phyloP scores from a whole-genome alignment of 2,113 vertebrate genomes.

The Echinops telfairi region DNA sequence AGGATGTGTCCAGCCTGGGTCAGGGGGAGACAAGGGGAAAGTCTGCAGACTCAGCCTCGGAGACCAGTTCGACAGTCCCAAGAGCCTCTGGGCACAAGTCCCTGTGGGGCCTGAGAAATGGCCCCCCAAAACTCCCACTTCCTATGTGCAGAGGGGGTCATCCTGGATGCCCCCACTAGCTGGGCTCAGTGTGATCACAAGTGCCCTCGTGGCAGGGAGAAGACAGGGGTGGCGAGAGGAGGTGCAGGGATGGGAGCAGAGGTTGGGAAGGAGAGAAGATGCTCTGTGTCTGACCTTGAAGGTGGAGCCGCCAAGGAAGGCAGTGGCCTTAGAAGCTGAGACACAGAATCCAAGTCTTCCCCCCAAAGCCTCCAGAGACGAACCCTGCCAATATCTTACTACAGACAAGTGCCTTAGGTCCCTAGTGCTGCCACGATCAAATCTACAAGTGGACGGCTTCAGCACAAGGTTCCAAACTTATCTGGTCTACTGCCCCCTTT shows the following conservation, averaged over 20 bases:
- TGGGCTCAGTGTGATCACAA: background rate
- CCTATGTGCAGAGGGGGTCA: background rate
- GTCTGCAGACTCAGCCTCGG: background rate
- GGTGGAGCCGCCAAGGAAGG: background rate
- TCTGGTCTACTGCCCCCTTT: no score
- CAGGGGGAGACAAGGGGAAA: no score
- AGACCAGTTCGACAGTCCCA: background rate
- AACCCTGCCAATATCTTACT: background rate
- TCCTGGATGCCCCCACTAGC: background rate
- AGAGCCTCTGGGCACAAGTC: background rate
- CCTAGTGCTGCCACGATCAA: background rate
- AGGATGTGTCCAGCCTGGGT: no score
- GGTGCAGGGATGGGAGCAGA: background rate
- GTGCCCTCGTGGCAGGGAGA: background rate
- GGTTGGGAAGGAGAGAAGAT: background rate
- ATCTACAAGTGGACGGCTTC: background rate
- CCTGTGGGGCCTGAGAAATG: background rate
- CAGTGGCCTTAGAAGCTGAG: background rate
- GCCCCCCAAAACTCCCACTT: background rate
- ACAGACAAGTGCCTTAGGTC: background rate
- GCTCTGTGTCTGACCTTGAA: background rate
- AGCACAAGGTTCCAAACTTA: no score
- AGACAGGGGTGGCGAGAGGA: background rate
- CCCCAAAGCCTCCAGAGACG: background rate
- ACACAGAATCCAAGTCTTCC: background rate